A percentile compares a stretch with the other conserved stretches of the same genome.
Evolutionary conservation across 2,888 invertebrate species (phyloP).

Genomic region (Lottia gigantea): DNA sequence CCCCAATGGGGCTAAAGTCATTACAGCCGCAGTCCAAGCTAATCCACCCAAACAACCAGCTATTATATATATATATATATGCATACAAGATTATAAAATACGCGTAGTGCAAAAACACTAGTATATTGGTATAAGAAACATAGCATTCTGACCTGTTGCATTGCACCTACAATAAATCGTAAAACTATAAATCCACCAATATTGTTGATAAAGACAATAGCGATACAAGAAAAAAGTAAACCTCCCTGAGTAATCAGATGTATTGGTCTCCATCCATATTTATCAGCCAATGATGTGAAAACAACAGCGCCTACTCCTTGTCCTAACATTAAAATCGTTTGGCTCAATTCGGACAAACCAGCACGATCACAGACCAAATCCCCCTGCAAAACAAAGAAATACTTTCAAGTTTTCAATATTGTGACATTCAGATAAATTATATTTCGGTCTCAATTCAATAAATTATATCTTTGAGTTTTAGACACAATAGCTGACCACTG

Average conservation of each 20-base stretch:
- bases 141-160: slow-evolving; percentile 31
- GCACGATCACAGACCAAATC: slow-evolving; percentile 47
- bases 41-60: slow-evolving; percentile 35
- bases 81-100: no score
- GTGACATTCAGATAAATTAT: not conserved
- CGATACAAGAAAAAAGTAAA: slow-evolving; percentile 29
- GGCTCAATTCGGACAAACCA: slow-evolving; percentile 44
- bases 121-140: no score
- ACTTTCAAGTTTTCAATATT: not conserved
- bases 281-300: slow-evolving; percentile 47
- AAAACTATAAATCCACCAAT: slow-evolving; percentile 38
- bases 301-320: slow-evolving; percentile 44
- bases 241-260: slow-evolving; percentile 33
- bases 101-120: no score
- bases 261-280: slow-evolving; percentile 46
- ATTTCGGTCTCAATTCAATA: not conserved
- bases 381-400: slow-evolving; percentile 36
- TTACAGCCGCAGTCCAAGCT: slow-evolving; percentile 38
- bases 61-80: no score
- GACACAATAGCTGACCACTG: no score
- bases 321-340: slow-evolving; percentile 46
- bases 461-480: no score
- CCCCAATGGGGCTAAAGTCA: slow-evolving; percentile 37
- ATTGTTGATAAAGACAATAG: slow-evolving; percentile 35
- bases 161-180: slow-evolving; percentile 38